A percentile compares a stretch with the other conserved stretches of the same genome.
Evolutionary conservation across 2,113 vertebrate species (phyloP).

Genomic region (Catharus bicknelli): DNA sequence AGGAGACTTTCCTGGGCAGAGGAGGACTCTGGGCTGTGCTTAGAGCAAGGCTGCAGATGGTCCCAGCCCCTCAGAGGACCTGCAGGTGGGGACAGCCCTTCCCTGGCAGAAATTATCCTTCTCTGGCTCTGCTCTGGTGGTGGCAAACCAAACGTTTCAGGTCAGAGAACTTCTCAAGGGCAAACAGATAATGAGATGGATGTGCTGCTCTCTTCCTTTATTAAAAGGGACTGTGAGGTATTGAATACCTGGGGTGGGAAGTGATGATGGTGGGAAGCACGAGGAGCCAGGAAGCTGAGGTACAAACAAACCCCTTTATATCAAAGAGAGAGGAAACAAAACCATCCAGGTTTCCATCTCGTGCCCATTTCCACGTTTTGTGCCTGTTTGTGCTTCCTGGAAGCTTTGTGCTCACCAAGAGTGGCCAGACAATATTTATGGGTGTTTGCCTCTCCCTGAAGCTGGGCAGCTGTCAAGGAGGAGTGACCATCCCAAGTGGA

Average conservation of each 20-base stretch:
- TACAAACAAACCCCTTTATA: not conserved
- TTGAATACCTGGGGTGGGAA: not conserved
- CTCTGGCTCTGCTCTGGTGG: not conserved
- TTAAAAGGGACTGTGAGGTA: not conserved
- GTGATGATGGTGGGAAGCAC: not conserved
- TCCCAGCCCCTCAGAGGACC: not conserved
- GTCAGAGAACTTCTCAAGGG: slow-evolving; percentile 30
- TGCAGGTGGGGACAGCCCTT: not conserved
- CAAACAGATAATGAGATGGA: slow-evolving; percentile 9
- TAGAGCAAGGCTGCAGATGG: slow-evolving; percentile 45
- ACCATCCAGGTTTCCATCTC: not conserved
- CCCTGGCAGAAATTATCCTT: not conserved
- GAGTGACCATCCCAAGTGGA: not conserved
- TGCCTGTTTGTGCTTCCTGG: not conserved
- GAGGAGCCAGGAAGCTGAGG: not conserved
- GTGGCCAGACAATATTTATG: not conserved
- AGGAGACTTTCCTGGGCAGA: slow-evolving; percentile 20
- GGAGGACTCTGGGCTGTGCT: slow-evolving; percentile 7
- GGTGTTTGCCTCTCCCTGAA: not conserved
- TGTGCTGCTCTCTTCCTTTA: not conserved
- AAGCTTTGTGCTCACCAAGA: not conserved
- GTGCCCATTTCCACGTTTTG: not conserved
- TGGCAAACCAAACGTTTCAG: not conserved
- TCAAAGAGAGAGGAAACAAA: not conserved
- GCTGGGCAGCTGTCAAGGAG: not conserved